Conservation (phyloP, 2,888 invertebrate species). For the Standfussiana lucernea region DNA sequence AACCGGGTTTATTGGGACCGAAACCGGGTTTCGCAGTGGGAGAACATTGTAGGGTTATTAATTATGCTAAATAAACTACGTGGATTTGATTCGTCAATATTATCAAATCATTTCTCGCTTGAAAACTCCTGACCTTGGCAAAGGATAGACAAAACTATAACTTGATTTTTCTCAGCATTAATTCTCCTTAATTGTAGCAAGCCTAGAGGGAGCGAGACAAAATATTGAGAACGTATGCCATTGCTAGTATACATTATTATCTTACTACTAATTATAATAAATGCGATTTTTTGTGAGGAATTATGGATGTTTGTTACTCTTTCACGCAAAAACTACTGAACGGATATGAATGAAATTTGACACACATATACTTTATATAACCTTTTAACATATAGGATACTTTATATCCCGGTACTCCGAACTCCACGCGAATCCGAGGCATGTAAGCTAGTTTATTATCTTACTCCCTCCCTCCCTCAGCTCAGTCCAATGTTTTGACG, state of each 20-base stretch:
- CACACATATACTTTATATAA: too few species aligned
- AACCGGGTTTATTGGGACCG: too few species aligned
- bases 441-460: not conserved
- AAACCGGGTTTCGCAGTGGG: too few species aligned
- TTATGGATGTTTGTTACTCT: not conserved
- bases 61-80: too few species aligned
- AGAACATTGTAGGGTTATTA: too few species aligned
- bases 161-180: conserved; percentile 12
- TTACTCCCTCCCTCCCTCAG: not conserved
- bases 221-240: not conserved
- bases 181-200: not conserved
- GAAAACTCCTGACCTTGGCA: conserved; percentile 23
- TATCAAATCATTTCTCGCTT: not conserved
- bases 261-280: not conserved
- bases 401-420: not conserved
- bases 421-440: not conserved
- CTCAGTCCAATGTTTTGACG: conserved; percentile 42
- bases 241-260: not conserved
- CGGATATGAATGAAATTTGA: not conserved
- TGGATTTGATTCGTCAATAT: not conserved
- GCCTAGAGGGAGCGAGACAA: not conserved
- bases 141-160: conserved; percentile 20
- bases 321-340: not conserved
- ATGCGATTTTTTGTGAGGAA: not conserved
- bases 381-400: not conserved